These are phyloP conservation scores for Drosophila seguyi DNA, from an alignment of 1,140 invertebrate genomes.

Conservation along the genomic window DNA sequence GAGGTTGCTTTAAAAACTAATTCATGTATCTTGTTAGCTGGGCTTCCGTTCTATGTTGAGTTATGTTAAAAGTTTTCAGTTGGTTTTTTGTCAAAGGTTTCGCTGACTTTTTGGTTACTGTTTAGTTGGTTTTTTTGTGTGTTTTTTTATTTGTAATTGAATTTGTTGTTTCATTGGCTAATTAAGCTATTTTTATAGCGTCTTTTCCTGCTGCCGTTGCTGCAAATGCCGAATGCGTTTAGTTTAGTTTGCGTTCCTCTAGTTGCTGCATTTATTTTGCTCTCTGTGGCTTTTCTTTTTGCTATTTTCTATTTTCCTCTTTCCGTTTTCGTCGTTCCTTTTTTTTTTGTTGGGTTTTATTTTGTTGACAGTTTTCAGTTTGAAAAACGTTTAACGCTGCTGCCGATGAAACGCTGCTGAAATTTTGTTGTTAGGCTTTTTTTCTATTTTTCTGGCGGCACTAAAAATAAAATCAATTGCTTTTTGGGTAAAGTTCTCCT, in stretches of 20 bases:
- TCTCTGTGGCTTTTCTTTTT: conserved; percentile 32
- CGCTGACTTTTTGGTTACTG: conserved; percentile 39
- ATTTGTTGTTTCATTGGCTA: conserved; percentile 71
- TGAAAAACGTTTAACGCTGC: conserved; percentile 55
- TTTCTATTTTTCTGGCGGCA: conserved; percentile 56
- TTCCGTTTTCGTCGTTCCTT: conserved; percentile 8
- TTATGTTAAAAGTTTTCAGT: conserved; percentile 11
- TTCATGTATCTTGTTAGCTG: conserved; percentile 28
- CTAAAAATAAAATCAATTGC: conserved; percentile 80
- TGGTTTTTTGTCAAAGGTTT: conserved; percentile 11
- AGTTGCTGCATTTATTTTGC: conserved; percentile 52
- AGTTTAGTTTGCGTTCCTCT: conserved; percentile 33
- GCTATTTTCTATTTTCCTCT: conserved; percentile 10
- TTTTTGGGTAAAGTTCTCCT: conserved; percentile 48
- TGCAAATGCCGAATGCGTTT: conserved; percentile 48
- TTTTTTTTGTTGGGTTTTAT: conserved; percentile 7
- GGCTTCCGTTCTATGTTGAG: conserved; percentile 3
- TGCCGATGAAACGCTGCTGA: conserved; percentile 34
- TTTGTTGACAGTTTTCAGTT: conserved; percentile 58
- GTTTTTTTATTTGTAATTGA: conserved; percentile 48
- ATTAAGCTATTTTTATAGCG: conserved; percentile 74
- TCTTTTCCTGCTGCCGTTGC: conserved; percentile 35
- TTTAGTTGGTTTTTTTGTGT: conserved; percentile 22
- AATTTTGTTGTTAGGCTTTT: conserved; percentile 49
- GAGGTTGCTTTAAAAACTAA: conserved; percentile 30